Evolutionary conservation across 2,113 vertebrate species (phyloP), one percentile per base, ranked within the genome.

Genomic region (Aptenodytes forsteri): DNA sequence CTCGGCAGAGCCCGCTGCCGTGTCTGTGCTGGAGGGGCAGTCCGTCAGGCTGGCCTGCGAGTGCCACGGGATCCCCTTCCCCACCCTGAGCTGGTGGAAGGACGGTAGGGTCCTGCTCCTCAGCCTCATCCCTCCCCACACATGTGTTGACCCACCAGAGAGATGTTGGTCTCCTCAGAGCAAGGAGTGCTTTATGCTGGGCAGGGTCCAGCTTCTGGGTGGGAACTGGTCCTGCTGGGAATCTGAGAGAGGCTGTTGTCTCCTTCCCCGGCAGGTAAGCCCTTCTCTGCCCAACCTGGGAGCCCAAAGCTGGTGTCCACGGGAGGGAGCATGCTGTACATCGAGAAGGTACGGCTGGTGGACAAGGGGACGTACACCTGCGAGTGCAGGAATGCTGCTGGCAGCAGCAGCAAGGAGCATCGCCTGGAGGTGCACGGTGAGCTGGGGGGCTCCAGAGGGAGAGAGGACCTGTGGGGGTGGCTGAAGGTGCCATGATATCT

Each of bases 81-180:
- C 99, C 80, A 98, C 95, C 82, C 98, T 99, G 97, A 98, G 98
- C 89, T 99, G 99, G 99, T 95, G 91, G 64, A 99, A 99, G 96
- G 99, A 99, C 0, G 99, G 99, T 98, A 98, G 44, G 97, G 30
- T 11, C 6, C 54, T 78, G 67, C 10, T 67, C 13, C 54, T 89
- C 46, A 25, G 27, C n/a, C 10, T 62, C 54, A 22, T 47, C 40
- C 72, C 62, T 70, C 16, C 46, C 21, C 34, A 23, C 13, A 11
- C 21, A 2, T 1, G 7, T 12, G 3, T 2, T 52, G 22, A 55
- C 42, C 29, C 50, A 50, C 34, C 47, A 19, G 42, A 16, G 7
- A 50, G 62, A 7, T 14, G 22, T 7, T 56, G 47, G 44, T 44
- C 27, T 77, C 76, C 54, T 54, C 6, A 23, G 64, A 90, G 80